Evolutionary conservation across 2,888 invertebrate genomes (phyloP), one percentile per base, ranked within the genome.

Genomic region (Celastrina argiolus): DNA sequence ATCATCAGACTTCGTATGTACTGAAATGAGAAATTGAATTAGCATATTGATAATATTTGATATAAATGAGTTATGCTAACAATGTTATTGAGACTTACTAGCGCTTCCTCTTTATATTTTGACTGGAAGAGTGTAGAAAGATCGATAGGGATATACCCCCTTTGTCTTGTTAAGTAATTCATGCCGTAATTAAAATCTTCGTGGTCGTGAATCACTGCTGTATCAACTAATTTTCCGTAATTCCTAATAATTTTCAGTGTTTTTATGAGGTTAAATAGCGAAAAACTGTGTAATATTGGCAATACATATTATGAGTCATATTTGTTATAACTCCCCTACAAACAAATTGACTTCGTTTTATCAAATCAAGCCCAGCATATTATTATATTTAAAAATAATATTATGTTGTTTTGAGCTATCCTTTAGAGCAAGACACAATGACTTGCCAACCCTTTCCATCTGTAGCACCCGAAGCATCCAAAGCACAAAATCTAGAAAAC

Each of bases 401-500:
- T n/a, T n/a, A n/a, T n/a, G n/a, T 45, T 18, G 16, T 16, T 73
- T 78, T 85, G 1, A 84, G 71, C 4, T 76, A 72, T 61, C 75
- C 79, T 59, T 73, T 75, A 0, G 79, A 69, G 63, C 78, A 78
- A 39, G 78, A 80, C n/a, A 88, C 73, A 14, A 83, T 70, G n/a
- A 85, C 61, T 1, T 79, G 51, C 63, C 84, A 84, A n/a, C 86
- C 85, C 3, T 70, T 8, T 3, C 81, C 81, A 7, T 81, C 78
- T 0, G 82, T 85, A 0, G 68, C 70, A 28, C 26, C n/a, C n/a
- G n/a, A n/a, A n/a, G n/a, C n/a, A n/a, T n/a, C n/a, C n/a, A 67
- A 14, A 75, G 41, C 2, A 87, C 72, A 79, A 83, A 80, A 63
- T 86, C 82, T 6, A 67, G 72, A 61, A 88, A 87, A n/a, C 73